Base-by-base conservation (phyloP, 2,113 vertebrate genomes). In the Dicrurus megarhynchus region DNA sequence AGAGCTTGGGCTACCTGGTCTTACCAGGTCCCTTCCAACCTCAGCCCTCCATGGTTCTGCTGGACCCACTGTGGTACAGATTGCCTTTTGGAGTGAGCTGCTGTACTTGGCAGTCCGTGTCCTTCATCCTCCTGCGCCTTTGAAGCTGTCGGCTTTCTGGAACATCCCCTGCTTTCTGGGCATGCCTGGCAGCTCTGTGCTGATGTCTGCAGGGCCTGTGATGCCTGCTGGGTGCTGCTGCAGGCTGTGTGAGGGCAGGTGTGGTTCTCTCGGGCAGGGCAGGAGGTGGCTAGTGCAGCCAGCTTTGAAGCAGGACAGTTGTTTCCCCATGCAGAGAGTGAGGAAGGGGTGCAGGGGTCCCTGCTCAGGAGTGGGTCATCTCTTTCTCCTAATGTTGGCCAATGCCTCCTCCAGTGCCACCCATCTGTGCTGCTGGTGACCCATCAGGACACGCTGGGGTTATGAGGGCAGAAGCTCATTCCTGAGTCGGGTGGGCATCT, bases 361-460 rank as follows among this genome's bases (percentile, higher is more conserved):
- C 50, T 37, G 6, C 49, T 41, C 24, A 11, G 68, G 53, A 35
- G 22, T 14, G 50, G 13, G 32, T 26, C 35, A 32, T 41, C 32
- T 81, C 59, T n/a, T 17, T 10, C 14, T 59, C 18, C 59, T 13
- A 0, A 1, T 6, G 23, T 4, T 53, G 52, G 63, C 42, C 84
- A 49, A 2, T 27, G 13, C n/a, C 68, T 39, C 15, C n/a, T 78
- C 9, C 55, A 61, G 39, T 80, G 67, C n/a, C 52, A 26, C 46
- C 60, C n/a, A 14, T 53, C 23, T 3, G 2, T 44, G 64, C 68
- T 50, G 57, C 37, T n/a, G 57, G 60, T 44, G 52, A 22, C 30
- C 67, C 7, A 6, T 20, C 0, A 0, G 15, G 49, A 8, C 50
- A 18, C 2, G 2, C 21, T 18, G 65, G 50, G 56, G 33, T 20